Base-by-base conservation (phyloP, 2,888 invertebrate species). In the Dynastes grantii region DNA sequence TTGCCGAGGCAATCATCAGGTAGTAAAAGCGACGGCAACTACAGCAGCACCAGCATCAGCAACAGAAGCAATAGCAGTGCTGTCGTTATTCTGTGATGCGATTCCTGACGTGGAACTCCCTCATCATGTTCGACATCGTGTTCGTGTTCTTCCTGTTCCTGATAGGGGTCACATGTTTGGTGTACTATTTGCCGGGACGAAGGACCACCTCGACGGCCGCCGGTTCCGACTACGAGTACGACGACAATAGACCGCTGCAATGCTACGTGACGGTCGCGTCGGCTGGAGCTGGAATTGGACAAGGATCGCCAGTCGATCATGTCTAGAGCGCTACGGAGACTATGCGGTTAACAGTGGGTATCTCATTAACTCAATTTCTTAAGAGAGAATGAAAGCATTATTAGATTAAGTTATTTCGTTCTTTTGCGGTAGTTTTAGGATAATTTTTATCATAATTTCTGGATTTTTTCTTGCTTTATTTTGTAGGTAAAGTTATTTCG, bases 61-160 rank as follows among this genome's bases (percentile, higher is more conserved):
- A 32, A 9, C 16, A 16, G 55, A 8, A 16, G 16, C 16, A 55
- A 22, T 55, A 55, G 55, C 55, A 11, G 13, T 13, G 67, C 49
- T 32, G 27, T 40, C 49, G 71, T 65, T 45, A 80, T 78, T 80
- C 81, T 91, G 92, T 91, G 91, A 95, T 95, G 95, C 95, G 95
- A 92, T 92, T 95, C 88, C 92, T 95, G 93, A 94, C 94, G 92
- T 92, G 95, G 90, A 95, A 95, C 91, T 95, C 95, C 87, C 92
- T 95, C 89, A 93, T 95, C 91, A 95, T 95, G 95, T 95, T 95
- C 92, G 95, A 95, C 91, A 93, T 95, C 89, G 95, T 95, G 90
- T 95, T 95, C 91, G 92, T 95, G 90, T 95, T 95, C 90, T 95
- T 95, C 91, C 91, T 95, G 88, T 95, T 95, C 90, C 92, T 95